Percentiles rank a stretch among this genome's conserved stretches.
These are phyloP conservation scores for Hydrozoanthus gracilis DNA, from an alignment of 92 coral and sea anemone genomes.

Conservation along the genomic window DNA sequence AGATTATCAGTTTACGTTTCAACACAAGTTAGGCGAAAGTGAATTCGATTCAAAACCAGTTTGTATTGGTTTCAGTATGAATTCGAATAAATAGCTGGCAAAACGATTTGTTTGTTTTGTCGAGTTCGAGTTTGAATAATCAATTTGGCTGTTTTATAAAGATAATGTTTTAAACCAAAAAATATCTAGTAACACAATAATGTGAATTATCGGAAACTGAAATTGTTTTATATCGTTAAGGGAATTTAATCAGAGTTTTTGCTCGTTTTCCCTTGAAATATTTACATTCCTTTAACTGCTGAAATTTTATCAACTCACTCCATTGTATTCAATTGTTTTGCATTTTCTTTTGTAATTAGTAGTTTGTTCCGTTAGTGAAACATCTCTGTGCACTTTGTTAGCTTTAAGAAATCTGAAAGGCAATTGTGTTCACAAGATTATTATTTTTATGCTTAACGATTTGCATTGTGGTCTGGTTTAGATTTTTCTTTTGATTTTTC, in stretches of 20 bases:
- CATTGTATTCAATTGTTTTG: not conserved
- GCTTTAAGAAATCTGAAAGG: not conserved
- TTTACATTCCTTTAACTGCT: not conserved
- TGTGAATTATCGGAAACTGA: no score
- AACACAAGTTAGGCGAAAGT: not conserved
- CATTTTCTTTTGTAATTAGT: not conserved
- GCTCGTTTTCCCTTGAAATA: no score
- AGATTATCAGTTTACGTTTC: not conserved
- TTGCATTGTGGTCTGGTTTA: no score
- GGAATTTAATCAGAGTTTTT: no score
- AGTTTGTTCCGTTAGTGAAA: not conserved
- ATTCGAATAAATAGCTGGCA: not conserved
- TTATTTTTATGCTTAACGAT: no score
- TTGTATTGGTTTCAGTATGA: not conserved
- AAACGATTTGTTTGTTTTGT: not conserved
- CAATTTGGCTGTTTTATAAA: not conserved
- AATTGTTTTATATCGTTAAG: no score
- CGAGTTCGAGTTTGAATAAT: not conserved
- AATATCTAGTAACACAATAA: no score
- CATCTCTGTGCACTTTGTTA: not conserved
- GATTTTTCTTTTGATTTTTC: no score
- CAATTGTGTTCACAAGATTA: not conserved
- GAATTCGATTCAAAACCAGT: conserved; percentile 8
- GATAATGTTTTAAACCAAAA: not conserved
- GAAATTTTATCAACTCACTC: not conserved